phyloP scores from a whole-genome alignment of 2,888 invertebrate genomes.

The Marasmarcha lunaedactyla region DNA sequence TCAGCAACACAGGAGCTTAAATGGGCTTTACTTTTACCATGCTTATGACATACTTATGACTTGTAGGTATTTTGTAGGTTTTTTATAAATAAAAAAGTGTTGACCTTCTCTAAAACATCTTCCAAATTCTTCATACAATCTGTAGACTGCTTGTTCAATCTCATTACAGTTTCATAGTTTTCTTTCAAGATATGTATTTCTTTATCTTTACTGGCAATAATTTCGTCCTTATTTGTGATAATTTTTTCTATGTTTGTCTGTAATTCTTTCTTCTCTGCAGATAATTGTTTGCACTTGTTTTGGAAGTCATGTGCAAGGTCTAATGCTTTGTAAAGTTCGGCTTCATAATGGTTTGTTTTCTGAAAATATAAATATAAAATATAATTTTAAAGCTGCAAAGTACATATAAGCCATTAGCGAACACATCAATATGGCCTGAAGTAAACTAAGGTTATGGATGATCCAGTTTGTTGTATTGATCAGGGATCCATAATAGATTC shows the following conservation, averaged over 20 bases:
- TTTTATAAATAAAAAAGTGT: background rate
- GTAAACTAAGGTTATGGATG: too few relatives aligned
- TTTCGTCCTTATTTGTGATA: slow-evolving; percentile 27
- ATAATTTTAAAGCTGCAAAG: slow-evolving; percentile 2
- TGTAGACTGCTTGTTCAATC: slow-evolving; percentile 67
- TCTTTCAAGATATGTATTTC: slow-evolving; percentile 56
- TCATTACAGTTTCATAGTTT: slow-evolving; percentile 56
- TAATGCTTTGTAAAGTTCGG: slow-evolving; percentile 78
- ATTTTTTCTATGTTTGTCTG: slow-evolving; percentile 44
- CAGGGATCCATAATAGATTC: too few relatives aligned
- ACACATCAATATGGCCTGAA: too few relatives aligned
- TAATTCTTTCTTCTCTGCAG: slow-evolving; percentile 51
- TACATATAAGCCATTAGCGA: too few relatives aligned
- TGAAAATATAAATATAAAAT: slow-evolving; percentile 20
- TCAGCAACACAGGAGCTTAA: too few relatives aligned
- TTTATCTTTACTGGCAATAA: slow-evolving; percentile 35
- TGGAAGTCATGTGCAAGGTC: slow-evolving; percentile 77
- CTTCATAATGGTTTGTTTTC: slow-evolving; percentile 73
- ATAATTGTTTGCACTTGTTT: slow-evolving; percentile 71
- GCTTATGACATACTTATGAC: too few relatives aligned
- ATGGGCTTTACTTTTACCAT: too few relatives aligned
- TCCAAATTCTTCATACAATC: slow-evolving; percentile 73
- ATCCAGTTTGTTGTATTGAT: too few relatives aligned
- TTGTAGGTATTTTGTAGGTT: too few relatives aligned
- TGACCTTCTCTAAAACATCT: slow-evolving; percentile 66